Percentiles rank a stretch among this genome's conserved stretches.
phyloP scores from a whole-genome alignment of 2,797 vertebrate species.

The Emydoidea blandingii region DNA sequence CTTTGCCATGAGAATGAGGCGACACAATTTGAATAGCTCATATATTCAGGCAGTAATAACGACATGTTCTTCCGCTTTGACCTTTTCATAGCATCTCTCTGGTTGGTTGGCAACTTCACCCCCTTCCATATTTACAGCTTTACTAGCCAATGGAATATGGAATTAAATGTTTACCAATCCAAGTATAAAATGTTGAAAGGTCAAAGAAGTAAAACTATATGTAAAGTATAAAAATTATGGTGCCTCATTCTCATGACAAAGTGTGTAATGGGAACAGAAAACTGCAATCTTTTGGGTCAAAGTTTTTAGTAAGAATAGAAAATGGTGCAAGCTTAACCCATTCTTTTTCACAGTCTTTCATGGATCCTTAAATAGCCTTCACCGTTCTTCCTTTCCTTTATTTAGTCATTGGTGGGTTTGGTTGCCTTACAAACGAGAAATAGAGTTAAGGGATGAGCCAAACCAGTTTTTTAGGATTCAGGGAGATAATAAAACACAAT shows the following conservation, averaged over 20 bases:
- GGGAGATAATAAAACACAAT: neutral
- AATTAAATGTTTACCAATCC: conserved; percentile 72
- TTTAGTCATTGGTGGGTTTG: neutral
- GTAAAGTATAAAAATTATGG: conserved; percentile 54
- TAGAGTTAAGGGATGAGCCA: no score
- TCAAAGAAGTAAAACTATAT: conserved; percentile 62
- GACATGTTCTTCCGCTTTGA: conserved; percentile 56
- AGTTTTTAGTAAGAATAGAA: neutral
- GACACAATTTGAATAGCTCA: conserved; percentile 40
- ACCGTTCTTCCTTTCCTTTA: neutral
- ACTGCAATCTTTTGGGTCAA: neutral
- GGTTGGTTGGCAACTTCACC: conserved; percentile 49
- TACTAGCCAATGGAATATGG: conserved; percentile 12
- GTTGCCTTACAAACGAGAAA: neutral
- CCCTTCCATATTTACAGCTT: conserved; percentile 62
- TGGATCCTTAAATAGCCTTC: neutral
- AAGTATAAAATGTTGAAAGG: conserved; percentile 56
- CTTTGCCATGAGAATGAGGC: conserved; percentile 28
- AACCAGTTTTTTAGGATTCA: neutral
- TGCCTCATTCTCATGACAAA: conserved; percentile 31
- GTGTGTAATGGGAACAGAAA: conserved; percentile 1
- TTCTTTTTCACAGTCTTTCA: neutral
- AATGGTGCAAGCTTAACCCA: neutral
- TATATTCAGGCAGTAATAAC: conserved; percentile 55
- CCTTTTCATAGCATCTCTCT: conserved; percentile 60